Evolutionary conservation across 2,888 invertebrate species (phyloP), one percentile per base, ranked within the genome.

Genomic region (Aspidiotus rigidus): DNA sequence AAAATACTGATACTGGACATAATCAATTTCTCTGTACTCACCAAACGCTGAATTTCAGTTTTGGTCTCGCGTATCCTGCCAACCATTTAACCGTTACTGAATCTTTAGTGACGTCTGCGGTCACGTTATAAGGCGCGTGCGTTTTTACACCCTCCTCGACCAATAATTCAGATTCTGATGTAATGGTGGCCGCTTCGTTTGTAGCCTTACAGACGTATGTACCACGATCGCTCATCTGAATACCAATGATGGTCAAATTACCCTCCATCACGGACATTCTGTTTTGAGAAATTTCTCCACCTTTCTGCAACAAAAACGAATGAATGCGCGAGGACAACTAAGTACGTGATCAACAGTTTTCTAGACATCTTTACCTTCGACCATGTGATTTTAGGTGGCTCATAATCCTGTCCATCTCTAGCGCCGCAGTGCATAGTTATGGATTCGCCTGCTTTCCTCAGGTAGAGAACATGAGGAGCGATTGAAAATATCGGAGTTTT

Each of bases 121-220:
- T 84, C 57, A 96, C 83, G 80, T 91, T 89, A 79, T 90, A 88
- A 0, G 95, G 94, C 15, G 94, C 92, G 9, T 62, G 75, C 6
- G 92, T 86, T n/a, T 93, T 93, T 40, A 92, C 88, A 64, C 89
- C 86, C 77, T 90, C 93, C 80, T 90, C 86, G 61, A 92, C 87
- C 78, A 89, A 84, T 71, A 92, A 80, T 80, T 91, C 90, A 0
- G 89, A 85, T 79, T 89, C 89, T 1, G 85, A 85, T 39, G 84
- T 83, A 62, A 93, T 86, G n/a, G 88, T 87, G 59, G 90, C 91
- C 7, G 93, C 93, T 75, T 89, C 90, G 80, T 94, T 95, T 74
- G 86, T 86, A 2, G 90, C 90, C 62, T 86, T 84, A 77, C 91
- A 91, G 77, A 87, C 86, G 78, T 89, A 90, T 75, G 88, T 82